Percentiles rank a stretch among this genome's conserved stretches.
Evolutionary conservation across 2,888 invertebrate genomes (phyloP).

Genomic region (Mactromeris polynyma): DNA sequence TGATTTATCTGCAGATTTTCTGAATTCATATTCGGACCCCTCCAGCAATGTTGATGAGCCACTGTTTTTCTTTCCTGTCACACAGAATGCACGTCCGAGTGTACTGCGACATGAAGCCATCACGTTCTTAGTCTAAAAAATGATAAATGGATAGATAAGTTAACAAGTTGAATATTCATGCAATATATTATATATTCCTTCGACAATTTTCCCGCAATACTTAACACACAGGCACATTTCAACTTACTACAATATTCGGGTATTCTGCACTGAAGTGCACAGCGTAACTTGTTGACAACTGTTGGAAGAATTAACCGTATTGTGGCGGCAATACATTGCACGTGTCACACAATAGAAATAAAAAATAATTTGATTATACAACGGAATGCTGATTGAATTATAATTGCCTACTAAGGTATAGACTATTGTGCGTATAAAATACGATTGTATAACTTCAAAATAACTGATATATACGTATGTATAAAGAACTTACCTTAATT

Average conservation of each 20-base stretch:
- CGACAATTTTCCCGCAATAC: neutral
- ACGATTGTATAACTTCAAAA: neutral
- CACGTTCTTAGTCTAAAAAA: conserved; percentile 4
- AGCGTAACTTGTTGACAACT: neutral
- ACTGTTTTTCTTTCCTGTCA: conserved; percentile 43
- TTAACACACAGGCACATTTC: too few relatives aligned
- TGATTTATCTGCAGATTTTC: conserved; percentile 30
- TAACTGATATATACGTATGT: neutral
- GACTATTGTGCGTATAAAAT: neutral
- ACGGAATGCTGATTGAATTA: neutral
- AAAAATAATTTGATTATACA: conserved; percentile 29
- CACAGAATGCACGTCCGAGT: conserved; percentile 60
- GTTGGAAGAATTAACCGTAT: neutral
- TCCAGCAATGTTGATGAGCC: neutral
- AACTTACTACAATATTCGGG: neutral
- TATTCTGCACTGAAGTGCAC: neutral
- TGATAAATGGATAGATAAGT: neutral
- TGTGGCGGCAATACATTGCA: conserved; percentile 32
- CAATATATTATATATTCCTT: neutral
- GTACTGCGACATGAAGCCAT: conserved; percentile 14
- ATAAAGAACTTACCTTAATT: neutral
- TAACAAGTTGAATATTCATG: neutral
- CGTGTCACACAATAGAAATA: conserved; percentile 35
- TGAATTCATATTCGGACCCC: neutral
- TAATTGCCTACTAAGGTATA: neutral